A percentile compares a stretch with the other conserved stretches of the same genome.
Evolutionary conservation across 2,888 invertebrate genomes (phyloP).

Genomic region (Cinara cedri): DNA sequence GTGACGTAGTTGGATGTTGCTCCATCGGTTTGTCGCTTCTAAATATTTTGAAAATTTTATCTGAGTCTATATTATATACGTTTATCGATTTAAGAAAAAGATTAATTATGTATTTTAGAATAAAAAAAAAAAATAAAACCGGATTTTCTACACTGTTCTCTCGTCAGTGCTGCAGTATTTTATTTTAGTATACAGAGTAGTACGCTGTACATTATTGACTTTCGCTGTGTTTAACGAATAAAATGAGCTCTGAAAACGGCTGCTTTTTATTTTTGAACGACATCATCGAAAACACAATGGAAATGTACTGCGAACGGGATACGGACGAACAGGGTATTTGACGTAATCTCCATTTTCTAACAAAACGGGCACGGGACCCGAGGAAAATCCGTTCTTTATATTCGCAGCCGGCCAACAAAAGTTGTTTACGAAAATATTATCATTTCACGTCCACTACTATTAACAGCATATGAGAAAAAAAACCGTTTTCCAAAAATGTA

Average conservation of each 20-base stretch:
- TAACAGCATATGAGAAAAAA: neutral
- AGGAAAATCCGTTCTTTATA: constrained; percentile 1
- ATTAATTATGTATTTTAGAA: too few relatives aligned
- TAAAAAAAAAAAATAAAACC: neutral
- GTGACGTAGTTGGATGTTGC: too few relatives aligned
- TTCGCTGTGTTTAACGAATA: neutral
- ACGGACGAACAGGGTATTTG: neutral
- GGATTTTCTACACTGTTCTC: neutral
- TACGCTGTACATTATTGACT: neutral
- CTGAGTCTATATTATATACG: too few relatives aligned
- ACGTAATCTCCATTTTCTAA: constrained; percentile 22
- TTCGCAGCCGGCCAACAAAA: neutral
- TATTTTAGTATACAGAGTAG: neutral
- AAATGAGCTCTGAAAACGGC: neutral
- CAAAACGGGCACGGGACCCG: neutral
- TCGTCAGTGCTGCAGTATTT: too few relatives aligned
- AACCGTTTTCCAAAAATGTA: neutral
- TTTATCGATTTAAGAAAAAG: too few relatives aligned
- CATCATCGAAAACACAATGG: neutral
- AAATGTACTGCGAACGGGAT: neutral
- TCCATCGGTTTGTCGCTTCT: too few relatives aligned
- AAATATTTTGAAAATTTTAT: too few relatives aligned
- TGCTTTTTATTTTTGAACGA: neutral
- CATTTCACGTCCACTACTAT: neutral
- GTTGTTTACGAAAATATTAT: neutral